Evolutionary conservation across 2,113 vertebrate species (phyloP).

Genomic region (Pachycephala philippinensis): DNA sequence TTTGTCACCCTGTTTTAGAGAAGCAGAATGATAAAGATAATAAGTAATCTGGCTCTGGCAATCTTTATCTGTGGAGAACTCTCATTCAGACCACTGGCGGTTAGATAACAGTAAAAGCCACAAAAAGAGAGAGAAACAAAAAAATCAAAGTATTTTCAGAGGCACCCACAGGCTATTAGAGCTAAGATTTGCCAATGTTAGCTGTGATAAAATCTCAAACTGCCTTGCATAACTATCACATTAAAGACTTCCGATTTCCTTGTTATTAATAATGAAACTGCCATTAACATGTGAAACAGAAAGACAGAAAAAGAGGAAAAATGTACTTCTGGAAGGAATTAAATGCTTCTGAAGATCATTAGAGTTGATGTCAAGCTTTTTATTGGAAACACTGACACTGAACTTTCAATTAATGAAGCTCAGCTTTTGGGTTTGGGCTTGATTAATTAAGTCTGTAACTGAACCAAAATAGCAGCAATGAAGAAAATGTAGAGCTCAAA

Average conservation of each 20-base stretch:
- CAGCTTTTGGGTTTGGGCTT: constrained; percentile 17
- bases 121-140: neutral
- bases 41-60: neutral
- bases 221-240: neutral
- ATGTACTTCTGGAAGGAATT: constrained; percentile 30
- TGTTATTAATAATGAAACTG: constrained; percentile 22
- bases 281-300: constrained; percentile 6
- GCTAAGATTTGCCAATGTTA: neutral
- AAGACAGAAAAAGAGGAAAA: constrained; percentile 15
- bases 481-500: constrained; percentile 14
- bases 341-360: constrained; percentile 45
- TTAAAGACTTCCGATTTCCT: neutral
- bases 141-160: neutral
- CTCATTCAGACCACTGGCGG: neutral
- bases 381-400: constrained; percentile 41
- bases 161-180: neutral
- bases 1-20: neutral
- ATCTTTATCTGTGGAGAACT: neutral
- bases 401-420: constrained; percentile 62
- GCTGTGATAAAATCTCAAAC: neutral
- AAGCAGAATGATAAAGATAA: neutral
- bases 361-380: constrained; percentile 31
- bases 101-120: neutral
- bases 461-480: constrained; percentile 34
- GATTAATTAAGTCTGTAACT: constrained; percentile 53